A percentile compares a stretch with the other conserved stretches of the same genome.
phyloP scores from a whole-genome alignment of 92 coral and sea anemone species.

The Zoanthus sociatus region DNA sequence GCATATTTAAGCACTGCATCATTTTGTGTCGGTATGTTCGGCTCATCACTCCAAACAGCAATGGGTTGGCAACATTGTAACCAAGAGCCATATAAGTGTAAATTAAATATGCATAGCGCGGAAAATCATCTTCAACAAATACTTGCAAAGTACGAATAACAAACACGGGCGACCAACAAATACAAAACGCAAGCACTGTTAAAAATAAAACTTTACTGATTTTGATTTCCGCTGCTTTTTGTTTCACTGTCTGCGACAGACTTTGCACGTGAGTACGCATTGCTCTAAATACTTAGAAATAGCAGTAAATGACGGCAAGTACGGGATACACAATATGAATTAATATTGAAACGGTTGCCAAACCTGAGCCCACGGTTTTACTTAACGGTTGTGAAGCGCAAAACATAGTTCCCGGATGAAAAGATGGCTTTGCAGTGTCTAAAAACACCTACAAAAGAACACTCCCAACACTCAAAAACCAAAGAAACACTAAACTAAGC shows the following conservation, averaged over 20 bases:
- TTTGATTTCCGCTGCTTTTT: background rate
- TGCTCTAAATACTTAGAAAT: conserved; percentile 1
- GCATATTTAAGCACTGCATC: background rate
- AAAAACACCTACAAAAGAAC: background rate
- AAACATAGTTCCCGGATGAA: conserved; percentile 17
- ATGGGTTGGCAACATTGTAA: background rate
- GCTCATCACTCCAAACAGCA: conserved; percentile 4
- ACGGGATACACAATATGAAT: background rate
- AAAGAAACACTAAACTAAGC: background rate
- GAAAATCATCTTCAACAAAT: background rate
- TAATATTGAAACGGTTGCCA: background rate
- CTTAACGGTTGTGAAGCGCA: background rate
- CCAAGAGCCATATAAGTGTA: background rate
- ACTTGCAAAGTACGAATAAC: background rate
- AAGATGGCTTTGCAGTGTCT: background rate
- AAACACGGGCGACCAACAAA: conserved; percentile 23
- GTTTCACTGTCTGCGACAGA: background rate
- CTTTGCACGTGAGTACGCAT: background rate
- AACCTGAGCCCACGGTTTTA: background rate
- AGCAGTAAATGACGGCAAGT: background rate
- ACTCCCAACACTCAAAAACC: background rate
- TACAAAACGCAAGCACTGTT: conserved; percentile 2
- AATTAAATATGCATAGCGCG: background rate
- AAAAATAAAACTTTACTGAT: background rate
- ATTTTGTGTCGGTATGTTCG: conserved; percentile 3